Conservation (phyloP, 2,113 vertebrate genomes). For the Asarcornis scutulata region DNA sequence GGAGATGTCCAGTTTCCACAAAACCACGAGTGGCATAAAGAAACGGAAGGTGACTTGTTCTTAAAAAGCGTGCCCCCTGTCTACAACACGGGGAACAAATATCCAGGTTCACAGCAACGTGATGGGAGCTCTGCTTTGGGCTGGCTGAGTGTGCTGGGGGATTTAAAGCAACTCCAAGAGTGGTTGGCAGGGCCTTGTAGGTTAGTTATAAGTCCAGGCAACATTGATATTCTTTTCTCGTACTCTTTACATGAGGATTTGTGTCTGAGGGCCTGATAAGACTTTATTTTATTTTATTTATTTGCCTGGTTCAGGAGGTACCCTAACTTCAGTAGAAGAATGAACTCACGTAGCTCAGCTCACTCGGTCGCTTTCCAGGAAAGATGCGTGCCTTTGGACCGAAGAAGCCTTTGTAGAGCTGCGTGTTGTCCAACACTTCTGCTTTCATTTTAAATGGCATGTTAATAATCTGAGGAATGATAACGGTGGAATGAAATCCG, state of each 20-base stretch:
- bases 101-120: not conserved
- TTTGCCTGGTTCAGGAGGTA: not conserved
- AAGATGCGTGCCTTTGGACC: not conserved
- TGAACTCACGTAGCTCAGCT: not conserved
- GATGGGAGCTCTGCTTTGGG: not conserved
- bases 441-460: not conserved
- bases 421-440: not conserved
- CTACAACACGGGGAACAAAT: not conserved
- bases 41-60: not conserved
- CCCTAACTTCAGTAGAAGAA: not conserved
- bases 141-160: not conserved
- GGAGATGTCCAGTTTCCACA: not conserved
- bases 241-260: not conserved
- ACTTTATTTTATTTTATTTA: not conserved
- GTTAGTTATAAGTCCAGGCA: not conserved
- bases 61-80: not conserved
- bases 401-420: not conserved
- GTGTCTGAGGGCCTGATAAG: not conserved
- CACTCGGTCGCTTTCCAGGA: not conserved
- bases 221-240: accelerated
- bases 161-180: not conserved
- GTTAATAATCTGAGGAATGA: not conserved
- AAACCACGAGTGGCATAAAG: not conserved
- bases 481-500: not conserved
- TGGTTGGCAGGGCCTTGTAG: not conserved